Conservation (phyloP, 92 coral and sea anemone genomes). For the Micromussa lordhowensis region DNA sequence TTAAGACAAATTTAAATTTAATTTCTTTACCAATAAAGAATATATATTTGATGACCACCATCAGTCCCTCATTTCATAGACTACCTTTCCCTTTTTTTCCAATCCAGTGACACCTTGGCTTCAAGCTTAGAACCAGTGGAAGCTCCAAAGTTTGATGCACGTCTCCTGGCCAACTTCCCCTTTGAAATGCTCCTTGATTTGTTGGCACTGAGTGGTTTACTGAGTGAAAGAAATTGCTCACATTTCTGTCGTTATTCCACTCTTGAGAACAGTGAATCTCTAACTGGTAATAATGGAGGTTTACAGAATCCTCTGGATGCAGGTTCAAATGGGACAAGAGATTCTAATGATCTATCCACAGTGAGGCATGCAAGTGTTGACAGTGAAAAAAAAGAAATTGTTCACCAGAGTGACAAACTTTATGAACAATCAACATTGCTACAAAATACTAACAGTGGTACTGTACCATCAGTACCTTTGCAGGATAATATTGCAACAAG, state of each 20-base stretch:
- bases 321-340: background rate
- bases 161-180: conserved; percentile 63
- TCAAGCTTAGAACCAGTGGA: conserved; percentile 74
- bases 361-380: background rate
- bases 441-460: background rate
- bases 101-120: conserved; percentile 66
- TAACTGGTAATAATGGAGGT: background rate
- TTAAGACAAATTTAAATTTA: background rate
- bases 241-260: background rate
- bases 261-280: background rate
- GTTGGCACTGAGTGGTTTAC: conserved; percentile 69
- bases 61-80: background rate
- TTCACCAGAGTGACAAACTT: background rate
- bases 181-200: conserved; percentile 69
- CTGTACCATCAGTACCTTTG: background rate
- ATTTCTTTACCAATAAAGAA: too few relatives aligned
- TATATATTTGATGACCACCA: background rate
- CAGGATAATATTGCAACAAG: background rate
- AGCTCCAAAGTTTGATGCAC: conserved; percentile 65
- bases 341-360: background rate
- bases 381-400: background rate
- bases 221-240: conserved; percentile 30
- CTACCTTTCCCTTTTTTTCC: background rate
- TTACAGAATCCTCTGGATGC: background rate
- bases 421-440: background rate